Conservation (phyloP, 2,113 vertebrate species). For the Hippocampus guttulatus region DNA sequence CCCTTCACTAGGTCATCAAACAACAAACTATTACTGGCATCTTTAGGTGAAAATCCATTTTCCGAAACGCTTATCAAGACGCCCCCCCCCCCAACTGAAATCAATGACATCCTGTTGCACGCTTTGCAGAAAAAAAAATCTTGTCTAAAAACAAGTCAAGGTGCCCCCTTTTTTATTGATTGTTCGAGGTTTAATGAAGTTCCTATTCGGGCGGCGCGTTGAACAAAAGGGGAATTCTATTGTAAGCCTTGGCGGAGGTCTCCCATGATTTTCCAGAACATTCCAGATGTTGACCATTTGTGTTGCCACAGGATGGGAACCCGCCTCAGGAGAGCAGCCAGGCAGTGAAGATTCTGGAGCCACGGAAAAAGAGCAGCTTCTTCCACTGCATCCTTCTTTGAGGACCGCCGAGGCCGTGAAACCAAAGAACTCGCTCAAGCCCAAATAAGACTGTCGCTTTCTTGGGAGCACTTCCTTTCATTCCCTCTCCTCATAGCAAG, state of each 20-base stretch:
- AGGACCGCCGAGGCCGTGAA: conserved; percentile 52
- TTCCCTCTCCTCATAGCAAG: conserved; percentile 14
- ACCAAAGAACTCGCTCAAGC: conserved; percentile 50
- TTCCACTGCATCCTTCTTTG: conserved; percentile 93
- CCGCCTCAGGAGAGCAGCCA: conserved; percentile 87
- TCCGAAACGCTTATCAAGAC: no score
- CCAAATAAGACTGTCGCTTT: conserved; percentile 78
- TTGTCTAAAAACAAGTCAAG: no score
- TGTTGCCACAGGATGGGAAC: conserved; percentile 83
- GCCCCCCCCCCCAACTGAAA: no score
- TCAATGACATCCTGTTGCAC: no score
- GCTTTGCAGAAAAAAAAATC: no score
- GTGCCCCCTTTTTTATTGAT: no score
- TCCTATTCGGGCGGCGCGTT: no score
- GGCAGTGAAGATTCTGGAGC: conserved; percentile 90
- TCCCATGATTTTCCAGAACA: neutral
- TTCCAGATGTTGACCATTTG: neutral
- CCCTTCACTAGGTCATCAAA: no score
- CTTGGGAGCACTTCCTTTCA: conserved; percentile 58
- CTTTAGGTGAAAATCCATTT: no score
- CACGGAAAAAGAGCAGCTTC: conserved; percentile 93
- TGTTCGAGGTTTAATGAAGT: no score
- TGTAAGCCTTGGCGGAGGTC: neutral
- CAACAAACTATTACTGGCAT: no score
- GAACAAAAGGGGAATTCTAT: neutral